Evolutionary conservation across 2,113 vertebrate genomes (phyloP), one percentile per base, ranked within the genome.

Genomic region (Camelus bactrianus): DNA sequence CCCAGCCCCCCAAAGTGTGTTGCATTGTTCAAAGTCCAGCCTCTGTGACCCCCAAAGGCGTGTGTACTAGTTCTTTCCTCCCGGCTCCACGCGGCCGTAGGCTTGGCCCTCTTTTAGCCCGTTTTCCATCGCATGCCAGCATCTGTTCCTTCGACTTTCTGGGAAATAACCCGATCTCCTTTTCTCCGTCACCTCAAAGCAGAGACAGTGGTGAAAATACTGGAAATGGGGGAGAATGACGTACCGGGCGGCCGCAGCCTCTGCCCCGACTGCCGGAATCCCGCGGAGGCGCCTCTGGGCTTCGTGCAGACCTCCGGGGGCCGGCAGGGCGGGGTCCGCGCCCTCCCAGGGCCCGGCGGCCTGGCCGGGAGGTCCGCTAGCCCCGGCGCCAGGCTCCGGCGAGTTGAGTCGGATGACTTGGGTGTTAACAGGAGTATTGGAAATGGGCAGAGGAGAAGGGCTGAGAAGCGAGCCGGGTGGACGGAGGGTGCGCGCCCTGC

Each of bases 51-150:
- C 24, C 19, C 19, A 6, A 6, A 13, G 24, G 52, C 24, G 54
- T 8, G 73, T 8, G 52, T 8, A n/a, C 73, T 60, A 32, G 35
- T 48, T 79, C 22, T 5, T 54, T 12, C 38, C 24, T 90, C 48
- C 0, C 5, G 11, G 5, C 7, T 52, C 38, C 10, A 5, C 2
- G 17, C 32, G 5, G 16, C 35, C 19, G 4, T n/a, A 19, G 30
- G 52, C 42, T 3, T 8, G 0, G 70, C 58, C 19, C 48, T 67
- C n/a, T 46, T 75, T 38, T 38, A 76, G 91, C 35, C 30, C 0
- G 3, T 65, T 77, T 86, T 35, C 30, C 50, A 26, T 10, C 42
- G 17, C 38, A 9, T 72, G 50, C 26, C 26, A 72, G 75, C 64
- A 32, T 26, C 42, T 62, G 54, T 72, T 88, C 58, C 42, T 80